These are phyloP conservation scores for Hippopotamus amphibius DNA, from an alignment of 2,113 vertebrate species.

Conservation along the genomic window DNA sequence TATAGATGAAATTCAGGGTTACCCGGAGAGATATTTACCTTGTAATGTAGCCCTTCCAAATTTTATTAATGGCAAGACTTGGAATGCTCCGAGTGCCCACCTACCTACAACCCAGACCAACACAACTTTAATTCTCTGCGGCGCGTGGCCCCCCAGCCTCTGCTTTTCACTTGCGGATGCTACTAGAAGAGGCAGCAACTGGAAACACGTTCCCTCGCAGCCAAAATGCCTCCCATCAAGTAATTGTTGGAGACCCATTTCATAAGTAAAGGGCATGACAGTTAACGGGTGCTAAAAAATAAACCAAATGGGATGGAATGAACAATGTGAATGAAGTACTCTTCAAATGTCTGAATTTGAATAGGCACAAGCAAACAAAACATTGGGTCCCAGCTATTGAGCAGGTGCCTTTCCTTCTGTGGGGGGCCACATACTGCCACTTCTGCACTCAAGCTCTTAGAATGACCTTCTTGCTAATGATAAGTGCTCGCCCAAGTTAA, in stretches of 20 bases:
- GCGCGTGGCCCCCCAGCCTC: background rate
- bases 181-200: slow-evolving; percentile 28
- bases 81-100: background rate
- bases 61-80: slow-evolving; percentile 5
- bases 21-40: background rate
- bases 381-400: background rate
- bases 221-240: background rate
- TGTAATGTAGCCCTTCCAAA: background rate
- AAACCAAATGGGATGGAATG: background rate
- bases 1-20: background rate
- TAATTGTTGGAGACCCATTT: background rate
- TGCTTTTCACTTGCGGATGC: background rate
- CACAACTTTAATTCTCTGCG: background rate
- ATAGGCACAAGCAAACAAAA: background rate
- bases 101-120: background rate
- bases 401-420: background rate
- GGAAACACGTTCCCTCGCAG: slow-evolving; percentile 33
- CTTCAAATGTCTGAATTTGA: slow-evolving; percentile 1
- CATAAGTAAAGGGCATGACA: background rate
- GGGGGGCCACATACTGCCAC: background rate
- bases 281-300: slow-evolving; percentile 25
- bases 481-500: background rate
- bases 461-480: background rate
- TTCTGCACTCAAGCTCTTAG: background rate
- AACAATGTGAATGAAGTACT: background rate